Percentiles rank a stretch among this genome's conserved stretches.
Conservation (phyloP, 2,797 vertebrate genomes). For the Lepus townsendii region DNA sequence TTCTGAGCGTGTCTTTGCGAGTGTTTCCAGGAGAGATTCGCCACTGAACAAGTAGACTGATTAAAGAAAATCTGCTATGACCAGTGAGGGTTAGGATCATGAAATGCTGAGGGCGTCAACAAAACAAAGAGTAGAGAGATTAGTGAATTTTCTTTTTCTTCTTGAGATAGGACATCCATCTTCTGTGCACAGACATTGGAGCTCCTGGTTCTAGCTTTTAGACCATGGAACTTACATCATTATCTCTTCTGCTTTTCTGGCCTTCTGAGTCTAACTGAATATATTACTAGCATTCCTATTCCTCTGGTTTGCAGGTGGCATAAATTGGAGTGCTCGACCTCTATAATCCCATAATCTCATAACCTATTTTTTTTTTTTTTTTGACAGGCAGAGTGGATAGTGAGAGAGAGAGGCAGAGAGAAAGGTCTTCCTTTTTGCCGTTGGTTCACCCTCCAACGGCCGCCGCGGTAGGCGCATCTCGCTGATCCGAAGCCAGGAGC, state of each 20-base stretch:
- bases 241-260: neutral
- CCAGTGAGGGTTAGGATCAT: neutral
- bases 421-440: too few species aligned
- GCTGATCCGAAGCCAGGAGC: too few species aligned
- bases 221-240: neutral
- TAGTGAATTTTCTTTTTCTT: neutral
- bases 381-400: too few species aligned
- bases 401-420: too few species aligned
- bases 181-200: neutral
- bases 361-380: too few species aligned
- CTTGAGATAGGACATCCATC: too few species aligned
- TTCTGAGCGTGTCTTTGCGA: neutral
- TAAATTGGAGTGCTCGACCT: too few species aligned
- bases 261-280: neutral
- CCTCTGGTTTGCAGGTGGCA: too few species aligned
- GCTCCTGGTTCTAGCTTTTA: neutral
- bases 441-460: too few species aligned
- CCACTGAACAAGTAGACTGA: neutral
- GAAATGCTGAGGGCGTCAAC: neutral
- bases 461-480: accelerated
- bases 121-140: neutral
- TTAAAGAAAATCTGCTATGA: neutral
- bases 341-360: neutral
- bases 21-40: neutral
- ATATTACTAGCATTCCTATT: neutral